Base-by-base conservation (phyloP, 92 coral and sea anemone species). In the Phenganax subtilis region DNA sequence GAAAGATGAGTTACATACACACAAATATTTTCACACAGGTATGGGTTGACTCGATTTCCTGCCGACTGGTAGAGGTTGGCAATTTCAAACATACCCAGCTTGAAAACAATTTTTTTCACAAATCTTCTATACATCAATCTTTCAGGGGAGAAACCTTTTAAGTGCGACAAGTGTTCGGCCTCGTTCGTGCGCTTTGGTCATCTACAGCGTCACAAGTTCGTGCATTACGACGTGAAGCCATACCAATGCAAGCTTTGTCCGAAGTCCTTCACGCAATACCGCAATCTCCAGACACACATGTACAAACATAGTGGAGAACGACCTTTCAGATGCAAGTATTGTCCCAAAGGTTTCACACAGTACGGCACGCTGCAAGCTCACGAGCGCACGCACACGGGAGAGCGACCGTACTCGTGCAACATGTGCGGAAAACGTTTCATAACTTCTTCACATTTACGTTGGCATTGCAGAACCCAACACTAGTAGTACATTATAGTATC, bases 231-330 rank as follows among this genome's bases (percentile, higher is more conserved):
- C 75, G 97, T 90, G 72, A 93, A 93, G 76, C 98, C 98, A 0
- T 93, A 93, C 89, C 92, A 91, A 65, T 93, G 98, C 77, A 91
- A 93, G 79, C 84, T 93, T 51, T 93, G 98, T 53, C 92, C 97
- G 20, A 93, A 91, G 85, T 91, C 98, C 57, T 93, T 93, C 87
- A 93, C 98, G 6, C 98, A 91, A 83, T 91, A 91, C 83, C 92
- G 97, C 66, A 91, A 93, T 54, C 94, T 93, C 44, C 98, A 93
- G 76, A 93, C 98, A 2, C 98, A 93, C 80, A 93, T 92, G 91
- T 93, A 93, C 91, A 93, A 91, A 69, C 98, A 93, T 85, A 93
- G 94, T 0, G 98, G 98, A 8, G 97, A 93, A 83, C 88, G 98
- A 55, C 98, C 98, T 3, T 91, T 89, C 87, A 73, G 90, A 69